Conservation (phyloP, 1,140 invertebrate species). For the Drosophila kikkawai region DNA sequence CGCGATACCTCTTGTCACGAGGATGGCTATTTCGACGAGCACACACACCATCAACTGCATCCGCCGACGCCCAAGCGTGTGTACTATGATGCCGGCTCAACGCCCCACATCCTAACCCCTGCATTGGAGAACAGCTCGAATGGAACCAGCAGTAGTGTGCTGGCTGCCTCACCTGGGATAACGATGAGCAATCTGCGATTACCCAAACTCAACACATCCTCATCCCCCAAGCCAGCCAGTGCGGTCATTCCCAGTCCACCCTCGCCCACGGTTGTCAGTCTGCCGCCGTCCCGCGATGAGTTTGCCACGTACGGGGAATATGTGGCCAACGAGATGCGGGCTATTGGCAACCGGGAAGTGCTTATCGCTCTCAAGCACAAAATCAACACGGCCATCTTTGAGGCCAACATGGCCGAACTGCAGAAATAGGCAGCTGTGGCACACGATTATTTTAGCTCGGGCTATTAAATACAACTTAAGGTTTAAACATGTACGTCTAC, state of each 20-base stretch:
- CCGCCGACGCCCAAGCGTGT: constrained; percentile 63
- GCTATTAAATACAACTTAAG: constrained; percentile 61
- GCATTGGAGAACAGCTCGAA: constrained; percentile 32
- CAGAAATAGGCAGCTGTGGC: constrained; percentile 64
- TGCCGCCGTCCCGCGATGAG: constrained; percentile 63
- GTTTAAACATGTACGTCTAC: constrained; percentile 47
- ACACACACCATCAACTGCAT: constrained; percentile 54
- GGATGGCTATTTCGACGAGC: constrained; percentile 64
- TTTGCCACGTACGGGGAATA: constrained; percentile 80
- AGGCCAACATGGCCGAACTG: constrained; percentile 81
- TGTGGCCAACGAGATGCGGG: constrained; percentile 82
- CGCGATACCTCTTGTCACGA: constrained; percentile 61
- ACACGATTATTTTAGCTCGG: constrained; percentile 21
- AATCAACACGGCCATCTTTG: constrained; percentile 84
- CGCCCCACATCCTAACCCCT: constrained; percentile 54
- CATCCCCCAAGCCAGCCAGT: constrained; percentile 50
- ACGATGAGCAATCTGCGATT: constrained; percentile 51
- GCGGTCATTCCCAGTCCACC: constrained; percentile 38
- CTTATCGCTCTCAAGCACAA: constrained; percentile 81
- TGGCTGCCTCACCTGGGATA: constrained; percentile 39
- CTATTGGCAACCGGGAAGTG: constrained; percentile 71
- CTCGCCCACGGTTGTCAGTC: constrained; percentile 29
- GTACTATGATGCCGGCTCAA: constrained; percentile 60
- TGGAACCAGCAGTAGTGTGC: constrained; percentile 23
- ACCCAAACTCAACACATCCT: constrained; percentile 48